Percentiles rank a stretch among this genome's conserved stretches.
Evolutionary conservation across 2,888 invertebrate species (phyloP).

Genomic region (Pycnomerus fuliginosus): DNA sequence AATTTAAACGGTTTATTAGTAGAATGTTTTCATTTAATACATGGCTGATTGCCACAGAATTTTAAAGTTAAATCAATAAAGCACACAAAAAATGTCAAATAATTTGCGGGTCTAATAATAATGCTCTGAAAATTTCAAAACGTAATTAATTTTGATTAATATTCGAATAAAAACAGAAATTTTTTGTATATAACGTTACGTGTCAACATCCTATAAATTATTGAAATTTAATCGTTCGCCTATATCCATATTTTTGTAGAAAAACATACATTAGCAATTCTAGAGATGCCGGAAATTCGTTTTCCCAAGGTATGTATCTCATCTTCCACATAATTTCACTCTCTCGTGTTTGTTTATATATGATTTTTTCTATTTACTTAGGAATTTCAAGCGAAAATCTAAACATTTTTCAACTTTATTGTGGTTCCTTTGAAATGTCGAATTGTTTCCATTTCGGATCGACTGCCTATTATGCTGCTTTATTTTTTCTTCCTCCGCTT

Average conservation of each 20-base stretch:
- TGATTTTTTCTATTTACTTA: constrained; percentile 13
- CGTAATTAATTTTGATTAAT: constrained; percentile 9
- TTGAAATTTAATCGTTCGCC: constrained; percentile 1
- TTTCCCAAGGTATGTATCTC: constrained; percentile 1
- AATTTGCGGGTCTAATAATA: too few relatives aligned
- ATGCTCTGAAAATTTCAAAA: too few relatives aligned
- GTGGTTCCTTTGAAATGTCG: constrained; percentile 9
- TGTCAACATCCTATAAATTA: too few relatives aligned
- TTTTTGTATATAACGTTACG: neutral
- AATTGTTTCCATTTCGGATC: constrained; percentile 4
- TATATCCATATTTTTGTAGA: constrained; percentile 1
- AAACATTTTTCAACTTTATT: constrained; percentile 10
- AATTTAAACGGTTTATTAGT: too few relatives aligned
- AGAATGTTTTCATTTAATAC: too few relatives aligned
- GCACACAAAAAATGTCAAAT: too few relatives aligned
- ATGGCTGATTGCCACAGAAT: too few relatives aligned
- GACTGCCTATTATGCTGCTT: too few relatives aligned
- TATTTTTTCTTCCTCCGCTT: too few relatives aligned
- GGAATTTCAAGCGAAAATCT: constrained; percentile 9
- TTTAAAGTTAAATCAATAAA: too few relatives aligned
- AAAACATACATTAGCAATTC: neutral
- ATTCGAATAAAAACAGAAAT: constrained; percentile 1
- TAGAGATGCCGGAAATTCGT: neutral
- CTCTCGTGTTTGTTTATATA: constrained; percentile 12
- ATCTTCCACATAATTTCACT: constrained; percentile 8